Percentiles rank a stretch among this genome's conserved stretches.
Conservation (phyloP, 2,888 invertebrate genomes). For the Epicampocera succincta region DNA sequence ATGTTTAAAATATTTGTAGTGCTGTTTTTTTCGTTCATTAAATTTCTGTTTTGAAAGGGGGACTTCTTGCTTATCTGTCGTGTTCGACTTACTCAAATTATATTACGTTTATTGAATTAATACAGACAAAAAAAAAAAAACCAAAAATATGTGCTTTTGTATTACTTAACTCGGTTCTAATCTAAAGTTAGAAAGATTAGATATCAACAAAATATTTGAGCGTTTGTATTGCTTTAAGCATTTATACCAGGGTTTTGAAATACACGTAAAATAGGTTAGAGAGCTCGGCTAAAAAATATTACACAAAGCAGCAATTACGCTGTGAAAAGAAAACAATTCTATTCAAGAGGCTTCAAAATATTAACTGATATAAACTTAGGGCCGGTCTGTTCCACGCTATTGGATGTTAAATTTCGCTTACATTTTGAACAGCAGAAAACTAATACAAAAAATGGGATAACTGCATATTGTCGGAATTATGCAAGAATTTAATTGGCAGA, state of each 20-base stretch:
- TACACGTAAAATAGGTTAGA: conserved; percentile 7
- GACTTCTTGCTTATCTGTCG: conserved; percentile 37
- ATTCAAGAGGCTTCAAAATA: too few species aligned
- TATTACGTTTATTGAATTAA: conserved; percentile 48
- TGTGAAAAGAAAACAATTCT: too few species aligned
- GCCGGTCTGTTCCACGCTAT: too few species aligned
- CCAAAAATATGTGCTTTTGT: too few species aligned
- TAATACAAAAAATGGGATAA: too few species aligned
- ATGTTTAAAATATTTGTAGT: conserved; percentile 53
- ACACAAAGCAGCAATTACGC: too few species aligned
- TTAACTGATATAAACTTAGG: too few species aligned
- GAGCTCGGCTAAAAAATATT: too few species aligned
- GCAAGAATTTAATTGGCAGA: too few species aligned
- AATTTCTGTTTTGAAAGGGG: conserved; percentile 22
- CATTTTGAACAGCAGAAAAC: too few species aligned
- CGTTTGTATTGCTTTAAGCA: conserved; percentile 35
- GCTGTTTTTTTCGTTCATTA: conserved; percentile 28
- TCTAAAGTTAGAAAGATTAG: conserved; percentile 79
- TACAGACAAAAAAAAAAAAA: background rate
- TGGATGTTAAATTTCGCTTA: too few species aligned
- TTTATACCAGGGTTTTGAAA: conserved; percentile 70
- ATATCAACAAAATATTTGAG: conserved; percentile 72
- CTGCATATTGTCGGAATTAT: too few species aligned
- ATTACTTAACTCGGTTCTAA: conserved; percentile 72
- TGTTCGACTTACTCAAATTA: conserved; percentile 40